phyloP scores from a whole-genome alignment of 2,888 invertebrate genomes.

The Cyclophora punctaria region DNA sequence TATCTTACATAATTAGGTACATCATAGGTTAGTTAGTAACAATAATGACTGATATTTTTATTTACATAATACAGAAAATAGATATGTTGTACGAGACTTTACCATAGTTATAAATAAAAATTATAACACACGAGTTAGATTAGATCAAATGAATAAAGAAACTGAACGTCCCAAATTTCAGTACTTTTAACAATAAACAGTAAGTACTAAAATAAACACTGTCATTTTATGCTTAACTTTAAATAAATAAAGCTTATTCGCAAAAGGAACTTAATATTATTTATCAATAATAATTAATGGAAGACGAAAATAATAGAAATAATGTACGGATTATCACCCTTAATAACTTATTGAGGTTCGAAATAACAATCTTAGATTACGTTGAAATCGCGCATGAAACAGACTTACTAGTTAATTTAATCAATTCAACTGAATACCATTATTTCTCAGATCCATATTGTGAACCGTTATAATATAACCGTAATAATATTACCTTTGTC shows the following conservation, averaged over 20 bases:
- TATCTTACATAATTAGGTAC: slow-evolving; percentile 28
- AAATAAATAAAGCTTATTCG: slow-evolving; percentile 1
- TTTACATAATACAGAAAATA: slow-evolving; percentile 56
- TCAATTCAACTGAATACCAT: too few relatives aligned
- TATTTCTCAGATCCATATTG: too few relatives aligned
- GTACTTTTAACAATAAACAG: too few relatives aligned
- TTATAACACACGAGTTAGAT: slow-evolving; percentile 4
- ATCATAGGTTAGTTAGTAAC: slow-evolving; percentile 42
- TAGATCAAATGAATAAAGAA: slow-evolving; percentile 2
- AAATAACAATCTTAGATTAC: too few relatives aligned
- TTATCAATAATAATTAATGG: slow-evolving; percentile 32
- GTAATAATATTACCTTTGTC: too few relatives aligned
- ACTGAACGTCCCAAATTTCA: neutral
- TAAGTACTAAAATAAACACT: too few relatives aligned
- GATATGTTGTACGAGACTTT: slow-evolving; percentile 57
- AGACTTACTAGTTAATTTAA: too few relatives aligned
- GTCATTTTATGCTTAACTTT: neutral
- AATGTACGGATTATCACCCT: too few relatives aligned
- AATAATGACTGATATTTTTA: slow-evolving; percentile 41
- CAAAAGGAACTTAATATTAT: slow-evolving; percentile 1
- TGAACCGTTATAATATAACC: too few relatives aligned
- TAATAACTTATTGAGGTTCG: too few relatives aligned
- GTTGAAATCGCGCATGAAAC: too few relatives aligned
- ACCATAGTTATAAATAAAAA: slow-evolving; percentile 12
- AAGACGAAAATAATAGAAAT: slow-evolving; percentile 53